A percentile compares a stretch with the other conserved stretches of the same genome.
phyloP scores from a whole-genome alignment of 2,113 vertebrate species.

The Isichthys henryi region DNA sequence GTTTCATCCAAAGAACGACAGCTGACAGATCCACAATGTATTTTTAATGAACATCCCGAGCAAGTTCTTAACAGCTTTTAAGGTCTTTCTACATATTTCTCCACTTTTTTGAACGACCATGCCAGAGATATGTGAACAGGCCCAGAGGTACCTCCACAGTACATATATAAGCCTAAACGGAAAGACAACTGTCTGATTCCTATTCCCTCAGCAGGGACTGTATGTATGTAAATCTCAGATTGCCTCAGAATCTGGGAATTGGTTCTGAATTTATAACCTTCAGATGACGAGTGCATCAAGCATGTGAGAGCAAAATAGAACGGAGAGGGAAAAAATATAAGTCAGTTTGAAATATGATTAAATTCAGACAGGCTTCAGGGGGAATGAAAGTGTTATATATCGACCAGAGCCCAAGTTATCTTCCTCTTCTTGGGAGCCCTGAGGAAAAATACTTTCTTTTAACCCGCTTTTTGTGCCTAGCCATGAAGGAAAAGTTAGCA shows the following conservation, averaged over 20 bases:
- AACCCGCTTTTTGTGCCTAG: slow-evolving; percentile 2
- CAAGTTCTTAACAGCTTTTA: slow-evolving; percentile 3
- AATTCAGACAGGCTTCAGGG: slow-evolving; percentile 10
- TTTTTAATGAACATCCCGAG: slow-evolving; percentile 25
- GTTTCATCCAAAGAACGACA: neutral
- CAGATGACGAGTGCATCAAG: slow-evolving; percentile 30
- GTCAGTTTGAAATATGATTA: slow-evolving; percentile 19
- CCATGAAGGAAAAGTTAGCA: neutral
- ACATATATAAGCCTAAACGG: slow-evolving; percentile 4
- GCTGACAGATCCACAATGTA: slow-evolving; percentile 12
- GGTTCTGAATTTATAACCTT: slow-evolving; percentile 34
- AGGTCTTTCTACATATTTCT: neutral
- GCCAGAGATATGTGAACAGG: neutral
- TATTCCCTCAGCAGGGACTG: slow-evolving; percentile 14
- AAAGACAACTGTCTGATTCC: neutral
- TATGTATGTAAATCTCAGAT: slow-evolving; percentile 29
- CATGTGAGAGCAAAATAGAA: slow-evolving; percentile 7
- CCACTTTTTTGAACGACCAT: neutral
- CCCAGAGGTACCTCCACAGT: neutral
- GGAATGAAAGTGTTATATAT: slow-evolving; percentile 12
- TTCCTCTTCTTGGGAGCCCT: neutral
- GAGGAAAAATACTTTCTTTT: slow-evolving; percentile 1
- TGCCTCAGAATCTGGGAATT: slow-evolving; percentile 23
- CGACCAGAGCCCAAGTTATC: slow-evolving; percentile 9
- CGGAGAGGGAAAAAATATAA: slow-evolving; percentile 19